Conservation (phyloP, 2,113 vertebrate genomes). For the Cavia porcellus region DNA sequence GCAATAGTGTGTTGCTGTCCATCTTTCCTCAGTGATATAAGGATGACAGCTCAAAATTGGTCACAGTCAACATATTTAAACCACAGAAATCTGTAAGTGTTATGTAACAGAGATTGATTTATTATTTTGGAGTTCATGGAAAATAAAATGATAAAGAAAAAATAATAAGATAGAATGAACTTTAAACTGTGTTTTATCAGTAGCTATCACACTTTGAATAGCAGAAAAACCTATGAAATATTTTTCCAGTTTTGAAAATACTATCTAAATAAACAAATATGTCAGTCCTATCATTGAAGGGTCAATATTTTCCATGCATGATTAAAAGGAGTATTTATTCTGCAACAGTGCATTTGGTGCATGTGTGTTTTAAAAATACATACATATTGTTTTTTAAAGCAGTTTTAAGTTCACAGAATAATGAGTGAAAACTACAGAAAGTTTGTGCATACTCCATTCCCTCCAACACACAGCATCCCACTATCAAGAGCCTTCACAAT, state of each 20-base stretch:
- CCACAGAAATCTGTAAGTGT: neutral
- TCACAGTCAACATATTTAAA: neutral
- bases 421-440: neutral
- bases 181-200: neutral
- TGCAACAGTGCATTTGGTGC: neutral
- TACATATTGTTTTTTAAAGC: neutral
- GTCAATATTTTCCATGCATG: neutral
- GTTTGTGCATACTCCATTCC: neutral
- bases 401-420: neutral
- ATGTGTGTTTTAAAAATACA: neutral
- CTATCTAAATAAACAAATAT: neutral
- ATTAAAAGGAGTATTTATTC: neutral
- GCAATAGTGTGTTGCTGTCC: neutral
- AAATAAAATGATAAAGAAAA: neutral
- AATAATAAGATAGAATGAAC: neutral
- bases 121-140: neutral
- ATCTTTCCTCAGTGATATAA: neutral
- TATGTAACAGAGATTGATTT: neutral
- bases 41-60: neutral
- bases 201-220: neutral
- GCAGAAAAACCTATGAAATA: neutral
- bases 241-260: constrained; percentile 8
- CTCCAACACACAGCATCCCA: neutral
- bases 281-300: neutral
- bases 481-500: neutral